Evolutionary conservation across 2,113 vertebrate genomes (phyloP).

Genomic region (Bos taurus): DNA sequence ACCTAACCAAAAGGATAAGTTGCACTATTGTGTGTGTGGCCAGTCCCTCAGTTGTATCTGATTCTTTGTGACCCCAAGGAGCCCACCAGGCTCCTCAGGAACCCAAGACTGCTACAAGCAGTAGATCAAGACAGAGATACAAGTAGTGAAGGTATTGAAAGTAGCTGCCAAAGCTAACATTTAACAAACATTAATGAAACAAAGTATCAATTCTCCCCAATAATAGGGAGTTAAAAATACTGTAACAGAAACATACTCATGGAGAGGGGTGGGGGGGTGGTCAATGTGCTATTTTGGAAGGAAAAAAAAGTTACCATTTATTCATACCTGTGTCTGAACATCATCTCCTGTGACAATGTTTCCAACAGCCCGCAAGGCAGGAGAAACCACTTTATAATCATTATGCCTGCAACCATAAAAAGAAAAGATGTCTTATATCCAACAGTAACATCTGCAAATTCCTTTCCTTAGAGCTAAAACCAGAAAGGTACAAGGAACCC

Average conservation of each 20-base stretch:
- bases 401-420: slow-evolving; percentile 87
- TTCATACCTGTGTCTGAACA: slow-evolving; percentile 94
- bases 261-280: fast-evolving
- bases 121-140: neutral
- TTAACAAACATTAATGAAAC: neutral
- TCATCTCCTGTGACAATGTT: slow-evolving; percentile 99
- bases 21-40: neutral
- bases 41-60: neutral
- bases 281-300: neutral
- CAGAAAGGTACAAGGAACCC: neutral
- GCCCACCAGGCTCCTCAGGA: neutral
- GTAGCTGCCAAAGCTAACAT: neutral
- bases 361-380: slow-evolving; percentile 94
- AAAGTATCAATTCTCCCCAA: neutral
- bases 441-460: neutral
- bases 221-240: slow-evolving; percentile 7
- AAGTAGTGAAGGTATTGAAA: neutral
- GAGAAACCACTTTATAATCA: slow-evolving; percentile 98
- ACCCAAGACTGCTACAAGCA: neutral
- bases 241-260: neutral
- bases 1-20: neutral
- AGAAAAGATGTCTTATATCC: slow-evolving; percentile 39
- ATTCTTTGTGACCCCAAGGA: neutral
- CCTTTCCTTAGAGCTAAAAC: neutral
- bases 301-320: neutral